Base-by-base conservation (phyloP, 1,140 invertebrate species). In the Holcopasites calliopsidis region DNA sequence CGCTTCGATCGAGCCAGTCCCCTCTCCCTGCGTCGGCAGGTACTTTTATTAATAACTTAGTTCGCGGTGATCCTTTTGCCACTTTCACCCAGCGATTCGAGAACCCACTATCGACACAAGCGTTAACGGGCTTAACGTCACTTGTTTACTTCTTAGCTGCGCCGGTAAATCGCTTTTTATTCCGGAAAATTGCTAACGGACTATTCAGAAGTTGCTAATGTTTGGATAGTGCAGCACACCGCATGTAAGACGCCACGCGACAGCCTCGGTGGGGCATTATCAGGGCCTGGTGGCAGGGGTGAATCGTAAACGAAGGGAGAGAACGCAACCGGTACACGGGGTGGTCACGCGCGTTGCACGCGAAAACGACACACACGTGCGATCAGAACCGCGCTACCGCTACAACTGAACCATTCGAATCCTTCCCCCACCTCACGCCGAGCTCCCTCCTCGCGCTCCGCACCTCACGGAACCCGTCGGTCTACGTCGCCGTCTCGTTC, bases 341-440 rank as follows among this genome's bases (percentile, higher is more conserved):
- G 65, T 21, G 21, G 33, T 31, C 11, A 35, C 38, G 40, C 7
- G 54, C 11, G 23, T 49, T 58, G 71, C 72, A 55, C 70, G 70
- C 44, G 44, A 47, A 69, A 21, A 23, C 23, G 31, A 55, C 58
- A 54, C 62, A 71, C 58, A 58, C 57, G 80, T 87, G 85, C 83
- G 83, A 84, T 60, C 80, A 65, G 83, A 87, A 70, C 77, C 86
- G 86, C 86, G 87, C 88, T 86, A 86, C 84, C 88, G 87, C 88
- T 88, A 88, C 87, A 85, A 90, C 89, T 90, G 88, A 90, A 81
- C 85, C 86, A 88, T 85, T 87, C 86, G 66, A 82, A 87, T 84
- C 84, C 86, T 87, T 84, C 84, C 86, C 86, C 86, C 85, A 87
- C 81, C 83, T 83, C 80, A 84, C 86, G 60, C 74, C 73, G 79